Conservation (phyloP, 1,140 invertebrate species). For the Gerris buenoi region DNA sequence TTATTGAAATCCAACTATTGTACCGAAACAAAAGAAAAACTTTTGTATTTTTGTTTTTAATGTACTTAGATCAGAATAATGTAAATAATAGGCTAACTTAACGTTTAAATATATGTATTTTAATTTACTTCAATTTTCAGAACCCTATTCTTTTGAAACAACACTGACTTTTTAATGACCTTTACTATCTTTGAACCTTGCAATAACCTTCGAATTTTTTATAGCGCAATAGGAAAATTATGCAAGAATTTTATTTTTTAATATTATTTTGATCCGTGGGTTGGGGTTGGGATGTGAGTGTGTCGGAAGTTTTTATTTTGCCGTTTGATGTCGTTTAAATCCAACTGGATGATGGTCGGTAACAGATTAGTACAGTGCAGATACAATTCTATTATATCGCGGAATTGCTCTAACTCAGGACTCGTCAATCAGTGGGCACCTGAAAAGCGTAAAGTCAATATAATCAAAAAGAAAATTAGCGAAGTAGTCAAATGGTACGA, state of each 20-base stretch:
- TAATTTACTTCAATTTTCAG: too few species aligned
- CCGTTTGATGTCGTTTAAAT: not conserved
- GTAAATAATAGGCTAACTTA: too few species aligned
- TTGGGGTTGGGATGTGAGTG: not conserved
- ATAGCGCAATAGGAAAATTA: too few species aligned
- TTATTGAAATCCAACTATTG: too few species aligned
- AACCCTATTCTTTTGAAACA: too few species aligned
- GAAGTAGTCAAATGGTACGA: constrained; percentile 33
- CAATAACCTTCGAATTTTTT: too few species aligned
- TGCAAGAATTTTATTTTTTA: not conserved
- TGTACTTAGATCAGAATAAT: too few species aligned
- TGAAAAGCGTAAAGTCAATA: not conserved
- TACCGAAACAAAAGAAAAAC: too few species aligned
- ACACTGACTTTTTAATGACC: too few species aligned
- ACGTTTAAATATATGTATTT: too few species aligned
- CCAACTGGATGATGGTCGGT: not conserved
- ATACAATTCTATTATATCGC: not conserved
- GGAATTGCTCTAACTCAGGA: not conserved
- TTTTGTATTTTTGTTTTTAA: too few species aligned
- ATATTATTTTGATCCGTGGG: not conserved
- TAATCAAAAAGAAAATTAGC: constrained; percentile 24
- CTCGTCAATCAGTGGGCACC: not conserved
- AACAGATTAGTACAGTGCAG: not conserved
- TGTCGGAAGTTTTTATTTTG: not conserved
- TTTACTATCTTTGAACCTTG: too few species aligned